phyloP scores from a whole-genome alignment of 2,888 invertebrate species.

The Sarcophaga subvicina region DNA sequence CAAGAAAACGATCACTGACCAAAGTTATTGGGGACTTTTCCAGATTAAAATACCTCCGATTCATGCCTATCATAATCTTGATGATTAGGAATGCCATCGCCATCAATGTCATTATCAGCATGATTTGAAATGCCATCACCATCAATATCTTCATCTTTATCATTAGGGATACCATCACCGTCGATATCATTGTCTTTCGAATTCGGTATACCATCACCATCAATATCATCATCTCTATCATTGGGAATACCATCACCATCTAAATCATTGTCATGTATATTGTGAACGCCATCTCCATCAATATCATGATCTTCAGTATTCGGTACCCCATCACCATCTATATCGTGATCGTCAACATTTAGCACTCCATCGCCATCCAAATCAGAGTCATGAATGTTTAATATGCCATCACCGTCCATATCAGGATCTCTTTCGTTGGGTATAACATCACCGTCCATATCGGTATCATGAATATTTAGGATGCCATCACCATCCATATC shows the following conservation, averaged over 20 bases:
- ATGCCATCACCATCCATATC: conserved; percentile 75
- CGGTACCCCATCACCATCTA: conserved; percentile 74
- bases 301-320: conserved; percentile 75
- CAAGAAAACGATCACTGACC: not conserved
- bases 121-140: conserved; percentile 73
- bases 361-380: conserved; percentile 82
- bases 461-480: conserved; percentile 76
- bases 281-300: conserved; percentile 72
- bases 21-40: conserved; percentile 64
- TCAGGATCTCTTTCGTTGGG: conserved; percentile 74
- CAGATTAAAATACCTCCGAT: conserved; percentile 61
- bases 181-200: conserved; percentile 77
- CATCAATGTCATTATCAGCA: conserved; percentile 75
- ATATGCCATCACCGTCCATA: conserved; percentile 73
- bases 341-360: conserved; percentile 80
- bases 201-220: conserved; percentile 73
- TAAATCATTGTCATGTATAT: conserved; percentile 71
- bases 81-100: conserved; percentile 82
- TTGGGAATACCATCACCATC: conserved; percentile 83
- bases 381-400: conserved; percentile 68
- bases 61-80: conserved; percentile 79
- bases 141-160: conserved; percentile 75
- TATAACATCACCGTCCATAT: conserved; percentile 75
- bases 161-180: conserved; percentile 74
- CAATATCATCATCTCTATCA: conserved; percentile 75